Conservation (phyloP, 2,888 invertebrate species). For the Listrodromus nycthemerus region DNA sequence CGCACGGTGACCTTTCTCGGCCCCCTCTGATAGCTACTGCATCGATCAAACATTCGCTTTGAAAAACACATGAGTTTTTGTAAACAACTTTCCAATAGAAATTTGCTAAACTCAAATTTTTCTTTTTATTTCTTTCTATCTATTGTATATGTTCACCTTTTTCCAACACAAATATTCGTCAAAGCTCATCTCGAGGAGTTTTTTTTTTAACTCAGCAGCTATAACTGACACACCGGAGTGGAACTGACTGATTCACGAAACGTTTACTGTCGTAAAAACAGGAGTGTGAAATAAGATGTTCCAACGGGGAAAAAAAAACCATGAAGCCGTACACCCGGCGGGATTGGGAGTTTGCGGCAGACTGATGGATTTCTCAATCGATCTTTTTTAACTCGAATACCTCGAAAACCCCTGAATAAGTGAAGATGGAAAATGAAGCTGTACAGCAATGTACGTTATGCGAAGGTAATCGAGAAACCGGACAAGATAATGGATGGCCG, state of each 20-base stretch:
- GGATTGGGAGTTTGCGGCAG: not conserved
- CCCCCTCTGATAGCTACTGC: not conserved
- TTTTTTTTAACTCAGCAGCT: not conserved
- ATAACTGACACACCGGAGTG: not conserved
- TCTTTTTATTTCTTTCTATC: not conserved
- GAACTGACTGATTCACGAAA: not conserved
- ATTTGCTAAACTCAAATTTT: not conserved
- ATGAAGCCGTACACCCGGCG: not conserved
- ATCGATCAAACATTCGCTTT: conserved; percentile 20
- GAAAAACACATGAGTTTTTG: not conserved
- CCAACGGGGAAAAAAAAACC: not conserved
- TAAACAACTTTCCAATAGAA: not conserved
- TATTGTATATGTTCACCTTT: not conserved
- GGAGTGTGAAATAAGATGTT: not conserved
- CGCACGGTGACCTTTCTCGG: not conserved
- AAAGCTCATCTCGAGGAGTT: not conserved
- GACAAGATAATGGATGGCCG: conserved; percentile 64
- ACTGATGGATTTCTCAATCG: conserved; percentile 7
- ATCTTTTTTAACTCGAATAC: conserved; percentile 9
- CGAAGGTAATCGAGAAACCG: conserved; percentile 56
- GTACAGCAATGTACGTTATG: conserved; percentile 34
- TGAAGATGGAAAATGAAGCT: conserved; percentile 54
- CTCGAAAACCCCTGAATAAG: conserved; percentile 2
- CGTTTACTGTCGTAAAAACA: not conserved
- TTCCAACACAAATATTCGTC: not conserved